Percentiles rank a stretch among this genome's conserved stretches.
Evolutionary conservation across 2,888 invertebrate genomes (phyloP).

Genomic region (Drosophila hamatofila): DNA sequence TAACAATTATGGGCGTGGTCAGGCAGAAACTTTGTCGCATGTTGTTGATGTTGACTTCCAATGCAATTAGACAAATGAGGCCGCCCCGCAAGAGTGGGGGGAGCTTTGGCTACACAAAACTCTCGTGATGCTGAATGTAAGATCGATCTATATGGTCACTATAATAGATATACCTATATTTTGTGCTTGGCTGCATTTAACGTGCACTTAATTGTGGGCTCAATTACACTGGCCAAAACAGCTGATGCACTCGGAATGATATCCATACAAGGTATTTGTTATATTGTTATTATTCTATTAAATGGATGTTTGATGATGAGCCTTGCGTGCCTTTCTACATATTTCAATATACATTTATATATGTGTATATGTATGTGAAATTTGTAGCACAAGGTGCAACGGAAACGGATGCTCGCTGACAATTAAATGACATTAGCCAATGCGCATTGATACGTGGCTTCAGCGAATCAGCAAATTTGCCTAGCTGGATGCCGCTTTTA

Average conservation of each 20-base stretch:
- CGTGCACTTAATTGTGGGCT: conserved; percentile 72
- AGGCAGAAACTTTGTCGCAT: conserved; percentile 39
- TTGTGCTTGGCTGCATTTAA: conserved; percentile 62
- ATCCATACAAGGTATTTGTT: conserved; percentile 31
- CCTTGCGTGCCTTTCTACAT: conserved; percentile 41
- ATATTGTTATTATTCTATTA: conserved; percentile 43
- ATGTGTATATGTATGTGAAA: background rate
- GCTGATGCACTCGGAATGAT: conserved; percentile 44
- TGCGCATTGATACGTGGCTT: conserved; percentile 44
- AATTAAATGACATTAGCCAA: conserved; percentile 45
- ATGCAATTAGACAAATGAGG: conserved; percentile 44
- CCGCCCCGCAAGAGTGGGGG: background rate
- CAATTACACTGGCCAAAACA: conserved; percentile 46
- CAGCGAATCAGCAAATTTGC: conserved; percentile 44
- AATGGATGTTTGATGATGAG: conserved; percentile 52
- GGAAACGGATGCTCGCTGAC: conserved; percentile 69
- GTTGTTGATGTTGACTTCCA: conserved; percentile 25
- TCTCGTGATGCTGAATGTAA: conserved; percentile 62
- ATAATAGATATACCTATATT: conserved; percentile 27
- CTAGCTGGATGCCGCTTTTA: conserved; percentile 56
- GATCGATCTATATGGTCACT: conserved; percentile 33
- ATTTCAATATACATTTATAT: background rate
- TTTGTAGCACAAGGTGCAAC: conserved; percentile 66
- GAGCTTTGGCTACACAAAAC: conserved; percentile 7
- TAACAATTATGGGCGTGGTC: conserved; percentile 68